phyloP scores from a whole-genome alignment of 2,888 invertebrate species.

The Myopa tessellatipennis region DNA sequence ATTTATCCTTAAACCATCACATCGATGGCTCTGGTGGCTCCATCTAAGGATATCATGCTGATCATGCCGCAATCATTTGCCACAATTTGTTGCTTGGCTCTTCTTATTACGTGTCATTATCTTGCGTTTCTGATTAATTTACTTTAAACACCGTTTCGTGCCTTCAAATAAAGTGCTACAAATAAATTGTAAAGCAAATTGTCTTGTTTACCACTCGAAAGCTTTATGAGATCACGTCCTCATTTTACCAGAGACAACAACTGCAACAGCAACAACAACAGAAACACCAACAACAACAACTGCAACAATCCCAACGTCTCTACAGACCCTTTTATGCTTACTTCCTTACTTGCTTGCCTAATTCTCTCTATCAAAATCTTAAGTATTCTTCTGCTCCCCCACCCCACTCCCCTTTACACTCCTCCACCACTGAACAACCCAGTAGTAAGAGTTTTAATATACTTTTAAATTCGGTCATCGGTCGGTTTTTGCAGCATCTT shows the following conservation, averaged over 20 bases:
- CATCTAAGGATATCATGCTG: neutral
- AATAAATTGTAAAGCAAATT: neutral
- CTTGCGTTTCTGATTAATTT: conserved; percentile 28
- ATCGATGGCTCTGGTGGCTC: neutral
- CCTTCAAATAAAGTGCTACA: conserved; percentile 15
- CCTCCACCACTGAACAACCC: too few relatives aligned
- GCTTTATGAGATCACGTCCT: conserved; percentile 41
- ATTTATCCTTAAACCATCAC: too few relatives aligned
- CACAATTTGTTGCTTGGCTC: conserved; percentile 22
- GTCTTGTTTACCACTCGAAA: neutral
- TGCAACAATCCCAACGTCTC: neutral
- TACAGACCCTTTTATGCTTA: neutral
- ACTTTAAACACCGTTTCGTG: conserved; percentile 31
- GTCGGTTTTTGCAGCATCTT: neutral
- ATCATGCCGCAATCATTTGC: neutral
- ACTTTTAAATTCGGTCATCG: conserved; percentile 37
- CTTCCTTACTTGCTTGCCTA: neutral
- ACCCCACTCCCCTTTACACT: too few relatives aligned
- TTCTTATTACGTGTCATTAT: conserved; percentile 30
- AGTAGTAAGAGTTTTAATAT: conserved; percentile 24
- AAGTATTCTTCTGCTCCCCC: too few relatives aligned
- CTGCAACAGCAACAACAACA: too few relatives aligned
- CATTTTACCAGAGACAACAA: conserved; percentile 28
- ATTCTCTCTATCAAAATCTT: too few relatives aligned
- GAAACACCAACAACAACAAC: conserved; percentile 19